Conservation (phyloP, 2,797 vertebrate genomes). For the Varecia variegata region DNA sequence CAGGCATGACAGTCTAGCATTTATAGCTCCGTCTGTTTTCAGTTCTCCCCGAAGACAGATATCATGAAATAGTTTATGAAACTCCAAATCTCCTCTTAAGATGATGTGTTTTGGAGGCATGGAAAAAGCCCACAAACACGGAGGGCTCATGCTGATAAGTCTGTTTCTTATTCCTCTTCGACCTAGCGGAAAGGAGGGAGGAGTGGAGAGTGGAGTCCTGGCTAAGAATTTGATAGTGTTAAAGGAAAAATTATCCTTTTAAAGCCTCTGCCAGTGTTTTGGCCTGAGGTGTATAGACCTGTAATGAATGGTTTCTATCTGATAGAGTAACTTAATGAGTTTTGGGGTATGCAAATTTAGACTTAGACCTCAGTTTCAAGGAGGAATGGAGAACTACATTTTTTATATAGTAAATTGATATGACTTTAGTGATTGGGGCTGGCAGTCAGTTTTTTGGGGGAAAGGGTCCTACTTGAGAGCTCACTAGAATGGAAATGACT, state of each 20-base stretch:
- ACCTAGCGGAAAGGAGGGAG: background rate
- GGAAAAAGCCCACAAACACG: background rate
- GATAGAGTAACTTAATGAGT: background rate
- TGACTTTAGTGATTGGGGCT: background rate
- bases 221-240: background rate
- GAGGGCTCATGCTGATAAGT: background rate
- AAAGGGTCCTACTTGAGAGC: background rate
- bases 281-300: background rate
- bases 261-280: background rate
- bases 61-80: constrained; percentile 51
- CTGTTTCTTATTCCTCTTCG: constrained; percentile 48
- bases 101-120: constrained; percentile 17
- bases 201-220: background rate
- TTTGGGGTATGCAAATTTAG: background rate
- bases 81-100: constrained; percentile 36
- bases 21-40: constrained; percentile 54
- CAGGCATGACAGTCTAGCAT: constrained; percentile 50
- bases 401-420: background rate
- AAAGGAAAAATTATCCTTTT: background rate
- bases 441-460: background rate
- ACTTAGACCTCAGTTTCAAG: background rate
- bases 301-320: background rate
- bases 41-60: constrained; percentile 59
- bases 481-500: background rate
- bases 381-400: background rate